Evolutionary conservation across 1,140 invertebrate species (phyloP).

Genomic region (Dryas iulia): DNA sequence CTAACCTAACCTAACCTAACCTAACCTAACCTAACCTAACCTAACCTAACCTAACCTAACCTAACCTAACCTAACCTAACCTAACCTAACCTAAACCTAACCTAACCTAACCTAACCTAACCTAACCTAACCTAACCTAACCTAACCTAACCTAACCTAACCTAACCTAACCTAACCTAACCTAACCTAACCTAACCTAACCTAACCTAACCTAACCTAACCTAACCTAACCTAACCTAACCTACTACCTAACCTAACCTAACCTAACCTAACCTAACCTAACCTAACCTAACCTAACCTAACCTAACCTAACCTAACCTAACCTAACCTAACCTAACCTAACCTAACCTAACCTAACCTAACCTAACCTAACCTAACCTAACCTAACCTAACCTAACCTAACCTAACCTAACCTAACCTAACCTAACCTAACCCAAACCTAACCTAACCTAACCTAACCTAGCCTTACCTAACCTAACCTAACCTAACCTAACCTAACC

Average conservation of each 20-base stretch:
- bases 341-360: no score
- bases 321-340: slow-evolving; percentile 11
- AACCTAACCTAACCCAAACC: no score
- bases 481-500: slow-evolving; percentile 27
- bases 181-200: slow-evolving; percentile 37
- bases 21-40: slow-evolving; percentile 32
- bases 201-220: slow-evolving; percentile 44
- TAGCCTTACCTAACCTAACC: slow-evolving; percentile 34
- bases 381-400: slow-evolving; percentile 11
- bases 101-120: slow-evolving; percentile 10
- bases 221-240: slow-evolving; percentile 43
- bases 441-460: slow-evolving; percentile 16
- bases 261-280: slow-evolving; percentile 43
- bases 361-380: slow-evolving; percentile 26
- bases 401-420: slow-evolving; percentile 29
- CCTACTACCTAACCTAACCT: slow-evolving; percentile 41
- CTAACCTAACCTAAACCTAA: no score
- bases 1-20: slow-evolving; percentile 26
- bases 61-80: slow-evolving; percentile 15
- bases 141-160: slow-evolving; percentile 9
- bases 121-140: slow-evolving; percentile 29
- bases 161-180: slow-evolving; percentile 19
- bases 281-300: slow-evolving; percentile 48
- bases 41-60: slow-evolving; percentile 26
- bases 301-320: slow-evolving; percentile 27